Percentiles rank a stretch among this genome's conserved stretches.
phyloP scores from a whole-genome alignment of 2,113 vertebrate genomes.

The Perca fluviatilis region DNA sequence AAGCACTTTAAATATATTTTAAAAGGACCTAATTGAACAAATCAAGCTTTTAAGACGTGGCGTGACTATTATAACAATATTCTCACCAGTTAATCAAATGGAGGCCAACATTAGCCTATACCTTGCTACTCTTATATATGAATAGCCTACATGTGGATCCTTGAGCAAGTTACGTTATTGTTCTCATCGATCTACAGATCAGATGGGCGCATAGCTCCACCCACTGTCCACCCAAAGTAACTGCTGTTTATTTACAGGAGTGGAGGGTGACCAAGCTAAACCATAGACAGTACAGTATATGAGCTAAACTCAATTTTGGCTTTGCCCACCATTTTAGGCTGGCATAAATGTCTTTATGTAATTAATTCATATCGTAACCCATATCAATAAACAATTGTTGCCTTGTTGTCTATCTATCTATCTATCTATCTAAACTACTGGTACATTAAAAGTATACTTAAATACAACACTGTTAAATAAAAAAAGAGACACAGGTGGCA shows the following conservation, averaged over 20 bases:
- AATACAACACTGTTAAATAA: not conserved
- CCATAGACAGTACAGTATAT: too few species aligned
- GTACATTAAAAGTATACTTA: not conserved
- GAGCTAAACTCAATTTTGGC: not conserved
- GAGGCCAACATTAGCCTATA: not conserved
- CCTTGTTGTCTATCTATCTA: not conserved
- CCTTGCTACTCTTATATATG: not conserved
- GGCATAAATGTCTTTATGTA: not conserved
- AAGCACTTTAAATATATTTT: not conserved
- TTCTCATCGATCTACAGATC: not conserved
- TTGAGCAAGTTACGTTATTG: not conserved
- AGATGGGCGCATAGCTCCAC: conserved; percentile 6
- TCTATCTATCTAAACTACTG: not conserved
- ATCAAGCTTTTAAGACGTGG: not conserved
- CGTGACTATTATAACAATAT: not conserved
- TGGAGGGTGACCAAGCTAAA: not conserved
- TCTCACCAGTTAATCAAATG: not conserved
- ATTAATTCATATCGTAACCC: too few species aligned
- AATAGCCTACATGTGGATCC: not conserved
- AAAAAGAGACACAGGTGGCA: not conserved
- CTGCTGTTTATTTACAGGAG: conserved; percentile 36
- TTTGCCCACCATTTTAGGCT: not conserved
- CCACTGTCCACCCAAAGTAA: conserved; percentile 8
- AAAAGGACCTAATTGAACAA: not conserved
- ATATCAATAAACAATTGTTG: too few species aligned